Evolutionary conservation across 1,140 invertebrate species (phyloP).

Genomic region (Aphaenogaster floridana): DNA sequence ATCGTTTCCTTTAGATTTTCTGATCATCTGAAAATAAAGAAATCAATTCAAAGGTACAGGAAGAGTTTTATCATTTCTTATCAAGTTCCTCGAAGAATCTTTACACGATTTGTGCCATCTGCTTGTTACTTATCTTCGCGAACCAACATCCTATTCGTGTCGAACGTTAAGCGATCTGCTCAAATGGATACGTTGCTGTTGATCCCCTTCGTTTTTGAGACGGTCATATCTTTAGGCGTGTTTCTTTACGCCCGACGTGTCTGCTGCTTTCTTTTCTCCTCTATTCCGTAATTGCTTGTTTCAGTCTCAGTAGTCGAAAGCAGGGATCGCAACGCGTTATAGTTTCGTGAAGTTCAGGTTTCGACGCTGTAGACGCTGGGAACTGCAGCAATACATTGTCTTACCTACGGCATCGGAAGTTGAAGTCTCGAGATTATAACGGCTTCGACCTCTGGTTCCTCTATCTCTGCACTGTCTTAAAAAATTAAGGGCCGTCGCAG

Average conservation of each 20-base stretch:
- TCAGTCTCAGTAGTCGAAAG: constrained; percentile 27
- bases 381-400: neutral
- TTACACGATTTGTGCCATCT: neutral
- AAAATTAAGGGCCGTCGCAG: constrained; percentile 34
- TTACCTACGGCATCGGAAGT: neutral
- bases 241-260: neutral
- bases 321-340: constrained; percentile 10
- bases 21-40: neutral
- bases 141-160: constrained; percentile 57
- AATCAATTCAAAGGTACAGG: neutral
- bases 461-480: constrained; percentile 48
- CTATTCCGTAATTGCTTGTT: constrained; percentile 15
- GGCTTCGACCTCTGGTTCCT: neutral
- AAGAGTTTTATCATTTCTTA: neutral
- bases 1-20: constrained; percentile 65
- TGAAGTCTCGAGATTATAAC: constrained; percentile 28
- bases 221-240: neutral
- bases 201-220: constrained; percentile 17
- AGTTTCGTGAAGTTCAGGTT: neutral
- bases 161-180: neutral
- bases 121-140: constrained; percentile 11
- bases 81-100: constrained; percentile 9
- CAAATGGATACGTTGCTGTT: neutral
- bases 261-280: constrained; percentile 18
- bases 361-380: neutral